Base-by-base conservation (phyloP, 2,113 vertebrate genomes). In the Hippoglossus stenolepis region DNA sequence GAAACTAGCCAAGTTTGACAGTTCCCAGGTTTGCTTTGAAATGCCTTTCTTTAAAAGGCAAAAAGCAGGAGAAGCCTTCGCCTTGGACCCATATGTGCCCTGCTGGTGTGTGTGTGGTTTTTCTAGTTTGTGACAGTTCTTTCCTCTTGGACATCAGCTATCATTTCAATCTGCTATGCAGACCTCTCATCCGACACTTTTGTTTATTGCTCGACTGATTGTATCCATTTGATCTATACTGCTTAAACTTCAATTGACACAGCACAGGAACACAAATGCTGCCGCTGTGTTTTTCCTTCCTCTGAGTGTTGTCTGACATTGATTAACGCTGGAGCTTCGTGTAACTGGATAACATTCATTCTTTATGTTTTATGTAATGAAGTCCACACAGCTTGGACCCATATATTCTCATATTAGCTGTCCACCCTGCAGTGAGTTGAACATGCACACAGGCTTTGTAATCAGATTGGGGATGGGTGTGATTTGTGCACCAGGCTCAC, bases 41-140 rank as follows among this genome's bases (percentile, higher is more conserved):
- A 92, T 83, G 78, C 89, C 88, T 94, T 91, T 31, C 93, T 94
- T 93, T 94, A 95, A 92, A 94, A 94, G 92, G 93, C 88, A 89
- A 89, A 90, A 85, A 81, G 72, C 75, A 57, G 73, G 72, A 47
- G 81, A 87, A 83, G 84, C 82, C 51, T 85, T 85, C 49, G 70
- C 80, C 60, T 84, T 47, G 60, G 73, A 88, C 81, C 80, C 68
- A 21, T 12, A 71, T 65, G 65, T 73, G 24, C 77, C 80, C 75
- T 14, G 1, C 31, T 31, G 31, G 31, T 31, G 84, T 74, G 84
- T 74, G 75, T 85, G 87, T 84, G 74, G 79, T 82, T 77, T 88
- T 87, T 88, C 53, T 78, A 77, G 77, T 83, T 72, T 82, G 77
- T 85, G 85, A 89, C 81, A 38, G 64, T 35, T 77, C 64, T 59